These are phyloP conservation scores for Synanceia verrucosa DNA, from an alignment of 2,797 vertebrate genomes.

Conservation along the genomic window DNA sequence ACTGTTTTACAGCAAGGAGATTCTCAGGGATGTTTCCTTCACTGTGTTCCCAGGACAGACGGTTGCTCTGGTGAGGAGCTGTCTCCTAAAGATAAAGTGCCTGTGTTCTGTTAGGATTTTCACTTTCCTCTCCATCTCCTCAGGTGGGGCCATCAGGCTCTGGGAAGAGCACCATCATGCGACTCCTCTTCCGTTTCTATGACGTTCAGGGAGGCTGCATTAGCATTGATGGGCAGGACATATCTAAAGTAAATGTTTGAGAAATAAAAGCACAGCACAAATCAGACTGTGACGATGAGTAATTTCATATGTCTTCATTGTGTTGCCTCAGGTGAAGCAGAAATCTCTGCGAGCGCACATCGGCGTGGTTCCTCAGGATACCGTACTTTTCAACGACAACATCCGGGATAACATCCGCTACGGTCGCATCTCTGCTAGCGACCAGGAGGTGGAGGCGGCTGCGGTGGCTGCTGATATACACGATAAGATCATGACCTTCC, in stretches of 20 bases:
- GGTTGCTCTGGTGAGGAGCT: conserved; percentile 85
- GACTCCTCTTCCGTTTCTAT: conserved; percentile 96
- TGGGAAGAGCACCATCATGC: conserved; percentile 94
- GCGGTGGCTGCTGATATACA: conserved; percentile 93
- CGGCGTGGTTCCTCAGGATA: conserved; percentile 97
- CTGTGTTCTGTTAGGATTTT: not conserved
- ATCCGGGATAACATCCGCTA: conserved; percentile 95
- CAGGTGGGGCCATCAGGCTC: conserved; percentile 94
- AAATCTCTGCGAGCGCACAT: conserved; percentile 90
- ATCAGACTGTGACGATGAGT: too few relatives aligned
- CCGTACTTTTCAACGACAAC: conserved; percentile 95
- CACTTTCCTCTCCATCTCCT: not conserved
- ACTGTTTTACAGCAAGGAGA: conserved; percentile 83
- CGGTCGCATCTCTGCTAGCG: conserved; percentile 85
- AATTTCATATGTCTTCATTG: not conserved
- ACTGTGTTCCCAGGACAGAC: conserved; percentile 93
- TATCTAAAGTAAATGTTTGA: conserved; percentile 84
- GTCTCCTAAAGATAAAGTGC: too few relatives aligned
- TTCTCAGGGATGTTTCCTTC: conserved; percentile 92
- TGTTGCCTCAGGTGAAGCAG: conserved; percentile 87
- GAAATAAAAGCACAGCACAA: not conserved
- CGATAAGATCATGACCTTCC: conserved; percentile 88
- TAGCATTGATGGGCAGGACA: conserved; percentile 92
- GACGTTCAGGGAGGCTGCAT: conserved; percentile 90
- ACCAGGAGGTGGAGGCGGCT: conserved; percentile 91